Base-by-base conservation (phyloP, 2,888 invertebrate species). In the Stenichneumon culpator region DNA sequence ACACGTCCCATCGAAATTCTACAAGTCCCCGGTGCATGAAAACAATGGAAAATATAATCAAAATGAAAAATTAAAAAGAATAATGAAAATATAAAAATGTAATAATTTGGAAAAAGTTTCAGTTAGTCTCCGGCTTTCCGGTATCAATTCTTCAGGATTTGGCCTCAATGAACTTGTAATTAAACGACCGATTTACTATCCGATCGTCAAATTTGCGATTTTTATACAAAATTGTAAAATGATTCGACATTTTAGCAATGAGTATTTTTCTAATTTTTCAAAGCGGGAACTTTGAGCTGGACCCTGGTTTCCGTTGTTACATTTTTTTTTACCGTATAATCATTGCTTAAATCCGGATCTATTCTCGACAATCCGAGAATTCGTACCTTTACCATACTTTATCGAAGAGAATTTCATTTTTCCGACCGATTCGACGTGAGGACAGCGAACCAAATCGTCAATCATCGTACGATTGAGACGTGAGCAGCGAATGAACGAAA, bases 31-130 rank as follows among this genome's bases (percentile, higher is more conserved):
- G 14, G 44, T 5, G 39, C 3, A 47, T 6, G 22, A n/a, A 67
- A 6, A 7, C 3, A 16, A n/a, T 0, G 39, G 0, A n/a, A 32
- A 63, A 65, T 7, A 25, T 6, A 47, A 28, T 19, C 5, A 68
- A 69, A 68, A 78, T 68, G 47, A 44, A 25, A 25, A 65, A n/a
- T 9, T 44, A 19, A 47, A n/a, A n/a, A n/a, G n/a, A n/a, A n/a
- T n/a, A n/a, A n/a, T n/a, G n/a, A n/a, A n/a, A 70, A 39, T 60
- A 68, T 67, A 82, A 68, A 69, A 25, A 57, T 25, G 25, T 11
- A 25, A 57, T 14, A 4, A 57, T 25, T 25, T 57, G 3, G 1
- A 57, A 19, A 54, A 14, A 57, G 3, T 57, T 25, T 57, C 22
- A 25, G 25, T 25, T 11, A 22, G 14, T 9, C 19, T 19, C 11